Percentiles rank a stretch among this genome's conserved stretches.
Evolutionary conservation across 2,888 invertebrate genomes (phyloP).

Genomic region (Cyclophora punctaria): DNA sequence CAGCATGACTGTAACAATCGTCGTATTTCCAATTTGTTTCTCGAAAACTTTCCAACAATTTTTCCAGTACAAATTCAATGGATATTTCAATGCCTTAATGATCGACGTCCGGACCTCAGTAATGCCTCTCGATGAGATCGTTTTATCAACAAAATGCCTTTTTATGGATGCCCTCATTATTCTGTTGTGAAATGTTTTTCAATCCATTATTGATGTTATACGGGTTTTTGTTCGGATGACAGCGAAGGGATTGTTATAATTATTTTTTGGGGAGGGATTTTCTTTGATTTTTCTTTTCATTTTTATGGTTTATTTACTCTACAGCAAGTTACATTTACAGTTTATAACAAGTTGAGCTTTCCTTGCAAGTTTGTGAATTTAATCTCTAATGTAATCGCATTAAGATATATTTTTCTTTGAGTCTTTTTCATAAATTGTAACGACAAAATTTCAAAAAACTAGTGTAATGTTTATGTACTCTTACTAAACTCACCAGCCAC

Average conservation of each 20-base stretch:
- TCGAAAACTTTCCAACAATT: slow-evolving; percentile 16
- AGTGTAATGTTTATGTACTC: too few species aligned
- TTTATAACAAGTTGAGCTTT: too few species aligned
- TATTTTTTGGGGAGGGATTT: not conserved
- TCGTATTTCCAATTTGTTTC: slow-evolving; percentile 32
- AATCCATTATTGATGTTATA: slow-evolving; percentile 3
- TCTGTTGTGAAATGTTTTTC: slow-evolving; percentile 15
- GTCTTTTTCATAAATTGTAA: too few species aligned
- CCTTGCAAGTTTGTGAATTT: too few species aligned
- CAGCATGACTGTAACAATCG: slow-evolving; percentile 29
- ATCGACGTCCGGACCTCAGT: slow-evolving; percentile 20
- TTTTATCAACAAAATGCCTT: slow-evolving; percentile 17
- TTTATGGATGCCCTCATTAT: slow-evolving; percentile 23
- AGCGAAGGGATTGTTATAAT: not conserved
- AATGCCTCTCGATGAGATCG: slow-evolving; percentile 16
- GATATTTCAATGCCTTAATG: slow-evolving; percentile 24
- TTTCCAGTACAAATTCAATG: slow-evolving; percentile 13
- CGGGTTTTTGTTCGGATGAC: not conserved
- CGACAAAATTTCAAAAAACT: too few species aligned
- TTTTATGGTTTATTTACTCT: too few species aligned
- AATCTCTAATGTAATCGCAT: too few species aligned
- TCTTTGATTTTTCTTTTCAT: too few species aligned
- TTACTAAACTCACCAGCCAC: too few species aligned
- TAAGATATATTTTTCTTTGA: too few species aligned
- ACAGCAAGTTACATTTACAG: too few species aligned